A percentile compares a stretch with the other conserved stretches of the same genome.
Evolutionary conservation across 1,140 invertebrate species (phyloP).

Genomic region (Eumaeus atala): DNA sequence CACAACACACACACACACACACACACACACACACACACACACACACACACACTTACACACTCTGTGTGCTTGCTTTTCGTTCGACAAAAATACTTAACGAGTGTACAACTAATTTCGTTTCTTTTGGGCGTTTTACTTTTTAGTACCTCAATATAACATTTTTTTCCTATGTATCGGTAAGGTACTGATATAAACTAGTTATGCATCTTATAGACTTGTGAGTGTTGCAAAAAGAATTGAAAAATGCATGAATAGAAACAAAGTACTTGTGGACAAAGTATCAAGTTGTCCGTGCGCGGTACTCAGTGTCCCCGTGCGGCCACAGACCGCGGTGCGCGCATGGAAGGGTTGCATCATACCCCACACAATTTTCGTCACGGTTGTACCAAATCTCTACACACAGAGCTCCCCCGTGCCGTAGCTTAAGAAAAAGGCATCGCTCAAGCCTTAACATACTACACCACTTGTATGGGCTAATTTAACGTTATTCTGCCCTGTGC

Average conservation of each 20-base stretch:
- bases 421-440: constrained; percentile 22
- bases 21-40: too few relatives aligned
- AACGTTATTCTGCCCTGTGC: constrained; percentile 25
- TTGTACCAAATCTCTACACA: constrained; percentile 40
- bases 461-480: neutral
- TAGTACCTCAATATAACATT: too few relatives aligned
- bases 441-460: constrained; percentile 16
- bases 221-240: too few relatives aligned
- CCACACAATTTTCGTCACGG: constrained; percentile 60
- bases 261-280: constrained; percentile 19
- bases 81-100: too few relatives aligned
- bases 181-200: too few relatives aligned
- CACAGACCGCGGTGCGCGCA: constrained; percentile 44
- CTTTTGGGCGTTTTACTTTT: too few relatives aligned
- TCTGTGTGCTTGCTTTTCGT: too few relatives aligned
- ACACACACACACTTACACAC: too few relatives aligned
- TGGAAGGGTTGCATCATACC: constrained; percentile 65
- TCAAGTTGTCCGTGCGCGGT: constrained; percentile 21
- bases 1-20: too few relatives aligned
- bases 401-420: constrained; percentile 27
- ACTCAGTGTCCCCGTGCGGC: constrained; percentile 36
- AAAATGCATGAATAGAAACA: neutral
- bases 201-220: too few relatives aligned
- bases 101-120: too few relatives aligned
- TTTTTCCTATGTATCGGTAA: too few relatives aligned